These are phyloP conservation scores for Automeris io DNA, from an alignment of 2,888 invertebrate species.

Conservation along the genomic window DNA sequence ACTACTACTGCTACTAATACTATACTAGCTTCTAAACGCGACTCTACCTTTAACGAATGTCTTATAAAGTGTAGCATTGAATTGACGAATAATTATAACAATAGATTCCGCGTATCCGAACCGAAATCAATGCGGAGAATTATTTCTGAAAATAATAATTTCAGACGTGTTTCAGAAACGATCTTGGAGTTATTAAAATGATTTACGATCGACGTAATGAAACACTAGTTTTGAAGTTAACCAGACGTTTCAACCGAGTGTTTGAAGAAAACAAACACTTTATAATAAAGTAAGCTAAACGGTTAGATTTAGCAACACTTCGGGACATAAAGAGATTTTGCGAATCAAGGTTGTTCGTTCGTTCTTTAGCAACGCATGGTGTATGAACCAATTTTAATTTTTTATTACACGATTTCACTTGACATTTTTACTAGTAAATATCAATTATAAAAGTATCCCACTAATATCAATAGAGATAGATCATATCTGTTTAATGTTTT, in stretches of 20 bases:
- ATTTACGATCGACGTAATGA: slow-evolving; percentile 21
- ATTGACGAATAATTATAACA: not conserved
- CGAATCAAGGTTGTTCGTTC: slow-evolving; percentile 5
- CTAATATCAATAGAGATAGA: too few relatives aligned
- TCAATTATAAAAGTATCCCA: too few relatives aligned
- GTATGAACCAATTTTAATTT: not conserved
- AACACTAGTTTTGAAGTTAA: slow-evolving; percentile 24
- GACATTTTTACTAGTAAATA: too few relatives aligned
- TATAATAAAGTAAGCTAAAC: slow-evolving; percentile 6
- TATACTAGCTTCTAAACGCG: too few relatives aligned
- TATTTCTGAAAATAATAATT: slow-evolving; percentile 7
- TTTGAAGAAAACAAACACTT: slow-evolving; percentile 23
- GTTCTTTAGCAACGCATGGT: not conserved
- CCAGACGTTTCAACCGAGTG: slow-evolving; percentile 21
- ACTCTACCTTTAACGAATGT: too few relatives aligned
- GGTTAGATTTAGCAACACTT: slow-evolving; percentile 1
- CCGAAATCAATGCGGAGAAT: not conserved
- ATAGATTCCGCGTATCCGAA: not conserved
- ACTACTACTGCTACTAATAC: too few relatives aligned
- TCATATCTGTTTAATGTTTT: too few relatives aligned
- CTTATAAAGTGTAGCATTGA: too few relatives aligned
- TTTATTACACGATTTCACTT: not conserved
- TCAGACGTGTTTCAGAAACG: not conserved
- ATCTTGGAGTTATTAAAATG: slow-evolving; percentile 12
- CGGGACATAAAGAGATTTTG: slow-evolving; percentile 3